Evolutionary conservation across 2,113 vertebrate species (phyloP), one percentile per base, ranked within the genome.

Genomic region (Rhagologus leucostigma): DNA sequence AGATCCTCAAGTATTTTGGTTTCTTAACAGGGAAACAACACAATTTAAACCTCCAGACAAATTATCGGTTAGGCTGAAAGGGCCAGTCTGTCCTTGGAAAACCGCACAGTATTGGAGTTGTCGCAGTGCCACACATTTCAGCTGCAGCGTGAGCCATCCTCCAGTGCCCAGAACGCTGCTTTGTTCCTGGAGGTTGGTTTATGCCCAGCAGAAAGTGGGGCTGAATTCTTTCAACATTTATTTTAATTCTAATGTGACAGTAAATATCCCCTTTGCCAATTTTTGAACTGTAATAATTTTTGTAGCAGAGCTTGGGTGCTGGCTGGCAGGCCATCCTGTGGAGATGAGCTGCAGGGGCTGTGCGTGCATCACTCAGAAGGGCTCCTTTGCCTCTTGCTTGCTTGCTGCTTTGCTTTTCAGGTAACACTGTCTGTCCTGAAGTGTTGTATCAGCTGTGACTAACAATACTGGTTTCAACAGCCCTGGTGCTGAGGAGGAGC

Each of bases 141-240:
- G 55, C 30, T 35, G 26, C 37, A 67, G 13, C 52, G 24, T 17
- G 18, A 64, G 47, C 50, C 3, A 1, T 35, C 13, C 19, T 49
- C 13, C 3, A 3, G 44, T 18, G 30, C 56, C 37, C 3, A 1
- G 41, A 71, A 17, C 0, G 0, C n/a, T 56, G 19, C n/a, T 53
- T 60, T 65, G 7, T 46, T 91, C 55, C 52, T 63, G 47, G 41
- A 69, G 21, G 3, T 14, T 63, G 47, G 35, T 46, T 84, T 78
- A 27, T 71, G 64, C 21, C 14, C 4, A 15, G 23, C 5, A 75
- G 50, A 84, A 85, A 74, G 37, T 1, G 0, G 3, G 13, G 29
- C 57, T 90, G 56, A 41, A 74, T 50, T 70, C 20, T 89, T 62
- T 46, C 55, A 84, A 10, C 16, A 13, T 68, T 64, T 37, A 65